Evolutionary conservation across 2,888 invertebrate species (phyloP).

Genomic region (Pimpla rufipes): DNA sequence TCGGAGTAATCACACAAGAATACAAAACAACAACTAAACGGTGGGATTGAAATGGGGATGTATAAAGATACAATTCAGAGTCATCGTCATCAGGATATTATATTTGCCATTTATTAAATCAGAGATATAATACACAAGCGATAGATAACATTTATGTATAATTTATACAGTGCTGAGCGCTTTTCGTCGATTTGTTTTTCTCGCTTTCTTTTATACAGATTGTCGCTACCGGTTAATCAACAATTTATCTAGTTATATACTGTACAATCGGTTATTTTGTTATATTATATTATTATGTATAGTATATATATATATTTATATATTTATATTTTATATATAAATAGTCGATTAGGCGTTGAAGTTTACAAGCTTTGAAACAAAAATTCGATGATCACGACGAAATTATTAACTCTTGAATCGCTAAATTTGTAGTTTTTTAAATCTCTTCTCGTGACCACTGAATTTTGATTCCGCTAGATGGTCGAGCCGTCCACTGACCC

Average conservation of each 20-base stretch:
- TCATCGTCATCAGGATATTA: slow-evolving; percentile 66
- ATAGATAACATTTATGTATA: slow-evolving; percentile 85
- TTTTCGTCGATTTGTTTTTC: slow-evolving; percentile 70
- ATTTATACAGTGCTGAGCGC: slow-evolving; percentile 82
- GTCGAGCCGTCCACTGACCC: background rate
- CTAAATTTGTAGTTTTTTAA: slow-evolving; percentile 3
- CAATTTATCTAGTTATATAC: slow-evolving; percentile 74
- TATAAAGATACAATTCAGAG: background rate
- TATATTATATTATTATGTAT: slow-evolving; percentile 28
- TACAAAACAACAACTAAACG: background rate
- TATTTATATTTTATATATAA: slow-evolving; percentile 51
- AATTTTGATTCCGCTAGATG: slow-evolving; percentile 2
- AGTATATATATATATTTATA: slow-evolving; percentile 46
- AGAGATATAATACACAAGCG: slow-evolving; percentile 84
- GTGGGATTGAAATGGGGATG: background rate
- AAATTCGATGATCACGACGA: slow-evolving; percentile 10
- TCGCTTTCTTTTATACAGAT: slow-evolving; percentile 77
- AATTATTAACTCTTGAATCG: background rate
- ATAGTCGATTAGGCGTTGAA: slow-evolving; percentile 59
- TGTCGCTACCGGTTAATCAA: slow-evolving; percentile 75
- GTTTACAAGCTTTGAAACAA: slow-evolving; percentile 29
- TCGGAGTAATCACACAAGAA: too few relatives aligned
- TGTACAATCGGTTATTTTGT: slow-evolving; percentile 79
- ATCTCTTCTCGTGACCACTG: slow-evolving; percentile 1
- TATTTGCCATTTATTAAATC: slow-evolving; percentile 84